phyloP scores from a whole-genome alignment of 2,797 vertebrate genomes.

The Okamejei kenojei region DNA sequence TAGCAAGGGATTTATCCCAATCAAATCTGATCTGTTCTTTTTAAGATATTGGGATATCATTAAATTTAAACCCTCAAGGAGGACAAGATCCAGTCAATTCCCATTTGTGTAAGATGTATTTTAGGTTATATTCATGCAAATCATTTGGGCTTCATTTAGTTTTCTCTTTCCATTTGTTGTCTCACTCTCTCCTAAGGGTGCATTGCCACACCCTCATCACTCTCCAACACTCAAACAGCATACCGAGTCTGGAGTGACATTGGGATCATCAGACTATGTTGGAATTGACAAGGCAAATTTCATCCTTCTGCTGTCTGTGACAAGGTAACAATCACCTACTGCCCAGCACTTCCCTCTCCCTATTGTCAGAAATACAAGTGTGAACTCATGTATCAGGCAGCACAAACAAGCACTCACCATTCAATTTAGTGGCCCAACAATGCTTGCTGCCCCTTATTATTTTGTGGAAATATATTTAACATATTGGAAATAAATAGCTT shows the following conservation, averaged over 20 bases:
- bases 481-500: background rate
- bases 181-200: background rate
- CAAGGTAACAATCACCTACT: background rate
- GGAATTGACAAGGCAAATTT: background rate
- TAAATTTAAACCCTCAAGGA: background rate
- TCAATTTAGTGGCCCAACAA: background rate
- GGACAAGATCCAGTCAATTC: background rate
- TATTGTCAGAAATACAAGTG: background rate
- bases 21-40: background rate
- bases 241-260: background rate
- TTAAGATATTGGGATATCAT: background rate
- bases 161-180: background rate
- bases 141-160: background rate
- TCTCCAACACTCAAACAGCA: background rate
- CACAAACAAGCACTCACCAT: background rate
- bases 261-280: background rate
- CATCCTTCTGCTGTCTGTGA: background rate
- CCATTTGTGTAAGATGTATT: background rate
- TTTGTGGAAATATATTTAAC: background rate
- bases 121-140: background rate
- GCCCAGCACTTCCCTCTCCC: background rate
- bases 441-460: background rate
- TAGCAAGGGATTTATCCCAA: background rate
- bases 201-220: too few relatives aligned
- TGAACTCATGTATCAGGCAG: background rate